Evolutionary conservation across 2,888 invertebrate species (phyloP).

Genomic region (Agrochola litura): DNA sequence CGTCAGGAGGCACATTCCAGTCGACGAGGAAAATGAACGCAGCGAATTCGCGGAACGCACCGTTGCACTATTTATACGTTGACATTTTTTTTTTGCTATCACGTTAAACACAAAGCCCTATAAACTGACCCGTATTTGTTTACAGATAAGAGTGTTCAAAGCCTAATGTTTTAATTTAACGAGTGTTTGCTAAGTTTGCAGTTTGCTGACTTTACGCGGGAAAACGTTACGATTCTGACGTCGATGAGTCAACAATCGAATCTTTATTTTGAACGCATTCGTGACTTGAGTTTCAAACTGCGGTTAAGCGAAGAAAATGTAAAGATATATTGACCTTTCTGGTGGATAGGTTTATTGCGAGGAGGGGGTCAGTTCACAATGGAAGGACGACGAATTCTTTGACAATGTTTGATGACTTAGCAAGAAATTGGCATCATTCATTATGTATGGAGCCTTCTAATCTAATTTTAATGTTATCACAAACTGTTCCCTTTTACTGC

Average conservation of each 20-base stretch:
- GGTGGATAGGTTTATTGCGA: slow-evolving; percentile 39
- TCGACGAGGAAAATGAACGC: slow-evolving; percentile 86
- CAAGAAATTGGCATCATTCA: slow-evolving; percentile 26
- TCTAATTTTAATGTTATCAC: slow-evolving; percentile 33
- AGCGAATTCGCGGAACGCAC: slow-evolving; percentile 84
- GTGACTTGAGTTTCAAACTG: slow-evolving; percentile 73
- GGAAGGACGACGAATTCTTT: slow-evolving; percentile 43
- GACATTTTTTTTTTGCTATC: slow-evolving; percentile 66
- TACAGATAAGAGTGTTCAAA: slow-evolving; percentile 56
- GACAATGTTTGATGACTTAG: slow-evolving; percentile 43
- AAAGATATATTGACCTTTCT: slow-evolving; percentile 58
- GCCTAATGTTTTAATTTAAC: slow-evolving; percentile 27
- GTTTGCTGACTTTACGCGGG: slow-evolving; percentile 79
- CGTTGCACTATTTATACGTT: slow-evolving; percentile 86
- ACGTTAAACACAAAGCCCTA: slow-evolving; percentile 27
- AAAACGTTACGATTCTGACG: slow-evolving; percentile 79
- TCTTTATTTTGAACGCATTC: slow-evolving; percentile 79
- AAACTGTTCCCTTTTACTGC: slow-evolving; percentile 1
- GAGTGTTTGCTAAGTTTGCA: slow-evolving; percentile 54
- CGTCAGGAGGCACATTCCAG: slow-evolving; percentile 86
- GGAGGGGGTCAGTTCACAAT: slow-evolving; percentile 44
- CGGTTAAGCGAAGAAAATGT: slow-evolving; percentile 36
- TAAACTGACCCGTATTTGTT: slow-evolving; percentile 61
- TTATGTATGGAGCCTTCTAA: slow-evolving; percentile 18
- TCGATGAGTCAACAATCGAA: slow-evolving; percentile 81